Conservation (phyloP, 2,113 vertebrate species). For the Gymnogyps californianus region DNA sequence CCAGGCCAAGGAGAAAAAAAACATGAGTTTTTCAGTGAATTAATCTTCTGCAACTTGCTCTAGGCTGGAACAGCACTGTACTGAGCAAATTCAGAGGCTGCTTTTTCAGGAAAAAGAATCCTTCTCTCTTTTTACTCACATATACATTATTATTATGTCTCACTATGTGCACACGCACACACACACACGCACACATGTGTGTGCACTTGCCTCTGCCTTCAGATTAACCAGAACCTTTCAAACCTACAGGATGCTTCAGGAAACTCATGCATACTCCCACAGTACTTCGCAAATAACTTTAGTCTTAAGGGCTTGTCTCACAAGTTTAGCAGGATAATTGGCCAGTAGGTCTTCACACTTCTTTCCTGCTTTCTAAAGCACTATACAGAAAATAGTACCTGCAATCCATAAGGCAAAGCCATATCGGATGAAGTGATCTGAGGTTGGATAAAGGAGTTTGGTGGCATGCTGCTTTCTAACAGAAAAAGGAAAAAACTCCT, state of each 20-base stretch:
- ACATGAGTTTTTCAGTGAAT: background rate
- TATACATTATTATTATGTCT: background rate
- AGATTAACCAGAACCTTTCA: background rate
- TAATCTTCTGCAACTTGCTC: background rate
- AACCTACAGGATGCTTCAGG: background rate
- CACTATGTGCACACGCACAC: background rate
- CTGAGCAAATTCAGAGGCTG: background rate
- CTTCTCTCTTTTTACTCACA: background rate
- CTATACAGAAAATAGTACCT: background rate
- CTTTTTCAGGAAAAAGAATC: background rate
- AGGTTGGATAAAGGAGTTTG: fast-evolving
- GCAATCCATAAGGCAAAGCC: fast-evolving
- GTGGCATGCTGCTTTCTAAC: background rate
- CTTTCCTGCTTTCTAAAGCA: background rate
- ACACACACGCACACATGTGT: fast-evolving
- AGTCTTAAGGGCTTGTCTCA: background rate
- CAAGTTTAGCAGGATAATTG: background rate
- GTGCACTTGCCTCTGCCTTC: background rate
- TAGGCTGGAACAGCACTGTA: background rate
- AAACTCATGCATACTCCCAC: background rate
- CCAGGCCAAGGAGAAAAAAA: background rate
- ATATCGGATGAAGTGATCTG: background rate
- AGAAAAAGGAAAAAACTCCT: background rate
- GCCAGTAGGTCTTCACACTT: background rate
- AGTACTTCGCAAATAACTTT: background rate